Evolutionary conservation across 2,113 vertebrate genomes (phyloP).

Genomic region (Bubalus kerabau): DNA sequence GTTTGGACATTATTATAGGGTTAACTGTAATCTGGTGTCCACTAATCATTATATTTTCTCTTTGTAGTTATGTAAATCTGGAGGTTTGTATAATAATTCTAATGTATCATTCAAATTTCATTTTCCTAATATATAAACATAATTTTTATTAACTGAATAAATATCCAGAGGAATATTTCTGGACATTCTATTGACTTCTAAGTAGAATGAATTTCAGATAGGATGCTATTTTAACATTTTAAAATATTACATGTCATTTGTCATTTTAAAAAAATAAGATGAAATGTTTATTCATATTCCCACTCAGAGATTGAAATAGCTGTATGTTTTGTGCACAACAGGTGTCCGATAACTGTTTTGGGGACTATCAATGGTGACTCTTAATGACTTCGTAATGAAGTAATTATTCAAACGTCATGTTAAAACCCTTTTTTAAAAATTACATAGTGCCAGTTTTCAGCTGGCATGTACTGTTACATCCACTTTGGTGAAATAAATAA

Average conservation of each 20-base stretch:
- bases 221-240: background rate
- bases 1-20: background rate
- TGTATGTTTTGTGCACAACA: constrained; percentile 46
- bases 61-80: background rate
- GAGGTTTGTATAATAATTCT: background rate
- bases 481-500: background rate
- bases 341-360: constrained; percentile 45
- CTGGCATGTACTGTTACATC: background rate
- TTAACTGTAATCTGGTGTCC: background rate
- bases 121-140: background rate
- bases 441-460: background rate
- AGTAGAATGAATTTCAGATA: background rate
- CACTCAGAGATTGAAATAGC: constrained; percentile 22
- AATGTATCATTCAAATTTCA: background rate
- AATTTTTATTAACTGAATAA: background rate
- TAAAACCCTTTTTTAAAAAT: constrained; percentile 27
- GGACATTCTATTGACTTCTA: background rate
- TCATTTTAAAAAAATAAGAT: background rate
- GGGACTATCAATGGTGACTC: constrained; percentile 28
- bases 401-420: constrained; percentile 50
- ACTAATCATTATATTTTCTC: background rate
- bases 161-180: background rate
- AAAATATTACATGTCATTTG: background rate
- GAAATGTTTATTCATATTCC: background rate
- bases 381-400: constrained; percentile 63